A percentile compares a stretch with the other conserved stretches of the same genome.
Conservation (phyloP, 2,797 vertebrate species). For the Hybognathus amarus region DNA sequence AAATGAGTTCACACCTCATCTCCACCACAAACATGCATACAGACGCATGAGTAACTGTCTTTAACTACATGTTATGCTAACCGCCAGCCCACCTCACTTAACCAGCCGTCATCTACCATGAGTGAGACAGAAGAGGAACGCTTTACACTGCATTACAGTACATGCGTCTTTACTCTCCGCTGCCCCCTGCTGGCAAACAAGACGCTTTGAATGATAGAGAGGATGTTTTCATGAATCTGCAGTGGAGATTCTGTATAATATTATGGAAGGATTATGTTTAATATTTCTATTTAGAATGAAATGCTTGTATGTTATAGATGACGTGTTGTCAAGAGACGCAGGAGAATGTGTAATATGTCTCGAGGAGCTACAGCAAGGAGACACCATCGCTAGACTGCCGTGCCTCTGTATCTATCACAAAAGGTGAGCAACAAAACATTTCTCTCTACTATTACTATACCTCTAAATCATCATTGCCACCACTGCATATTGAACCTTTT, state of each 20-base stretch:
- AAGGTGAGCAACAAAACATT: slow-evolving; percentile 79
- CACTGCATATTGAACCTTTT: slow-evolving; percentile 16
- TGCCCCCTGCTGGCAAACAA: slow-evolving; percentile 53
- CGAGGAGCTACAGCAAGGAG: slow-evolving; percentile 96
- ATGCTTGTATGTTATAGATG: slow-evolving; percentile 78
- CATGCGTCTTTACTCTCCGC: slow-evolving; percentile 19
- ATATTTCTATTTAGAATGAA: background rate
- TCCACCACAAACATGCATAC: background rate
- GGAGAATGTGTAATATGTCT: slow-evolving; percentile 99
- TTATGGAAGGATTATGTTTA: too few relatives aligned
- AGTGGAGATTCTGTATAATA: background rate
- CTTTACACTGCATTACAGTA: background rate
- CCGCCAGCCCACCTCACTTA: background rate
- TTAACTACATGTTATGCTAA: slow-evolving; percentile 14
- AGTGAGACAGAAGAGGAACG: background rate
- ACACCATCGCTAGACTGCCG: slow-evolving; percentile 98
- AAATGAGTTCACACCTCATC: slow-evolving; percentile 31
- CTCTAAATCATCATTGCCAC: slow-evolving; percentile 56
- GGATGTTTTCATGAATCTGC: slow-evolving; percentile 20
- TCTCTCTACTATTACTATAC: slow-evolving; percentile 59
- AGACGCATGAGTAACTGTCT: slow-evolving; percentile 10
- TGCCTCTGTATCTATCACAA: slow-evolving; percentile 99
- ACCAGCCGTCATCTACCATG: background rate
- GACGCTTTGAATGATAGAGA: background rate
- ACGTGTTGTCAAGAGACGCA: slow-evolving; percentile 94